A percentile compares a stretch with the other conserved stretches of the same genome.
phyloP scores from a whole-genome alignment of 1,140 invertebrate genomes.

The Aphidius ervi region DNA sequence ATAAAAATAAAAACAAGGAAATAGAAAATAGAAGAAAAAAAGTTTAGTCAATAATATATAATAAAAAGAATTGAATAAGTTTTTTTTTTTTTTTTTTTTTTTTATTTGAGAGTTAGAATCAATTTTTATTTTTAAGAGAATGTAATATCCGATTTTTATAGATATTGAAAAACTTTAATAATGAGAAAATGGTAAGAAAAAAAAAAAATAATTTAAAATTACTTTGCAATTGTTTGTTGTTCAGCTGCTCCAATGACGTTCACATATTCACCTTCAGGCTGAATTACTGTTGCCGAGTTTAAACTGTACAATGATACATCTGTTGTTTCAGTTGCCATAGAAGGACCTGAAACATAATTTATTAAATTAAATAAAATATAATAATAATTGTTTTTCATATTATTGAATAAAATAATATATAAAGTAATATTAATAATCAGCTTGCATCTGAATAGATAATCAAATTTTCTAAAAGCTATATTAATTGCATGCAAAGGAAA shows the following conservation, averaged over 20 bases:
- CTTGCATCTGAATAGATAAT: not conserved
- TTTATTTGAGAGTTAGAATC: no score
- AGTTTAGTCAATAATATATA: no score
- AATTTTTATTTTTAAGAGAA: no score
- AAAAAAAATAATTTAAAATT: constrained; percentile 20
- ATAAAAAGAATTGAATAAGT: no score
- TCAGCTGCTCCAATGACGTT: constrained; percentile 44
- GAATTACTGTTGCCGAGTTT: constrained; percentile 52
- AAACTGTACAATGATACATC: constrained; percentile 58
- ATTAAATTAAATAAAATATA: not conserved
- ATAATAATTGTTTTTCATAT: not conserved
- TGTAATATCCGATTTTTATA: not conserved
- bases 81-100: no score
- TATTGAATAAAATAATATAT: not conserved
- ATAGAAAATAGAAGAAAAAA: not conserved
- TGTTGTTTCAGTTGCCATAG: constrained; percentile 55
- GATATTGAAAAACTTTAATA: not conserved
- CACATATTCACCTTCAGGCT: constrained; percentile 55
- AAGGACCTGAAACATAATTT: constrained; percentile 48
- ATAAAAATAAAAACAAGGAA: constrained; percentile 29
- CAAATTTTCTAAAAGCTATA: not conserved
- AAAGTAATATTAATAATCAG: not conserved
- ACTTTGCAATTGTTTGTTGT: constrained; percentile 40
- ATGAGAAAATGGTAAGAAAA: not conserved
- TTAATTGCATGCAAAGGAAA: no score